Conservation (phyloP, 2,797 vertebrate genomes). For the Hafferia zeledoni region DNA sequence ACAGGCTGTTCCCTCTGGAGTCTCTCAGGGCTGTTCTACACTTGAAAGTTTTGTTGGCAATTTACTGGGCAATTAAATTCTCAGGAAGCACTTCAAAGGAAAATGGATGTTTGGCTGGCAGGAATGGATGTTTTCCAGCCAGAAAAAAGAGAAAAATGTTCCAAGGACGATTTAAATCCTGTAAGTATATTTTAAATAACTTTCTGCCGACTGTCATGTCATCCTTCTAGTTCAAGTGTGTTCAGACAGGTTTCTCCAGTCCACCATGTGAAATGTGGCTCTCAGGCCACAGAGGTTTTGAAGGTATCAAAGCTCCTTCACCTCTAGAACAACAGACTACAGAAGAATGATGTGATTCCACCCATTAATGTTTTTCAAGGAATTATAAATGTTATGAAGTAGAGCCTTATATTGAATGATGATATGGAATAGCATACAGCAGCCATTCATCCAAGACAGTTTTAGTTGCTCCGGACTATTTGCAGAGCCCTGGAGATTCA, state of each 20-base stretch:
- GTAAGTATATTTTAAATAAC: neutral
- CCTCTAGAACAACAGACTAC: neutral
- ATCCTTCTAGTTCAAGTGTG: neutral
- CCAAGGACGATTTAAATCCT: neutral
- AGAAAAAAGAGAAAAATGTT: neutral
- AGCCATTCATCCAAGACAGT: neutral
- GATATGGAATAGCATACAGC: neutral
- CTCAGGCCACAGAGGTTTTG: neutral
- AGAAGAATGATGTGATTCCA: neutral
- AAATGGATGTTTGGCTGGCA: constrained; percentile 21
- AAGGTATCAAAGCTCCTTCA: neutral
- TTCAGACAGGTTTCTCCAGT: neutral
- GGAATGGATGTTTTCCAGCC: neutral
- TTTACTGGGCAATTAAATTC: constrained; percentile 32
- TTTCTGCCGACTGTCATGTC: neutral
- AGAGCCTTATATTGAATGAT: neutral
- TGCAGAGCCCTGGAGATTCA: neutral
- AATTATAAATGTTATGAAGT: neutral
- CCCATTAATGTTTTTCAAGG: neutral
- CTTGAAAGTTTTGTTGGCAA: constrained; percentile 13
- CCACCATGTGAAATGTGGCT: neutral
- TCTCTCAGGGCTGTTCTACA: neutral
- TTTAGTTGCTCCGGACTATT: neutral
- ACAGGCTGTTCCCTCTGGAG: neutral
- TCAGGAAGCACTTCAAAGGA: constrained; percentile 38